Evolutionary conservation across 2,113 vertebrate genomes (phyloP).

Genomic region (Planiliza haematocheilus): DNA sequence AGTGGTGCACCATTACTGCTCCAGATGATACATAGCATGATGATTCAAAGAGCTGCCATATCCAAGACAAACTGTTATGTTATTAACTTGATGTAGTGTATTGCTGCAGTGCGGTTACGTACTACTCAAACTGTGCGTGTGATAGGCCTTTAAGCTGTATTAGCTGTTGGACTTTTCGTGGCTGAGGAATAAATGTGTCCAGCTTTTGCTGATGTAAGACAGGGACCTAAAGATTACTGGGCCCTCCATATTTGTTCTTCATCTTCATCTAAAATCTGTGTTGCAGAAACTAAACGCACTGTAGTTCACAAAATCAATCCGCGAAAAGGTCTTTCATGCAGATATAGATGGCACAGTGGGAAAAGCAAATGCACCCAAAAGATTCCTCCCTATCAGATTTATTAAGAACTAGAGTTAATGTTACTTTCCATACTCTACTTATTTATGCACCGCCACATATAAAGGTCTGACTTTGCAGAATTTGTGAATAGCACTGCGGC

Average conservation of each 20-base stretch:
- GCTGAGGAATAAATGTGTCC: neutral
- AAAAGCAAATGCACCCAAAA: conserved; percentile 14
- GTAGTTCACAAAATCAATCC: neutral
- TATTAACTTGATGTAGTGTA: too few relatives aligned
- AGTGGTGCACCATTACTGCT: too few relatives aligned
- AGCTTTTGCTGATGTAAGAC: neutral
- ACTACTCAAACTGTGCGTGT: too few relatives aligned
- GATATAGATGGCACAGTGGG: conserved; percentile 5
- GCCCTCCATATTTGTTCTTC: neutral
- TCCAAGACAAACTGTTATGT: too few relatives aligned
- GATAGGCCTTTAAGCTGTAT: neutral
- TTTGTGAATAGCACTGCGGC: conserved; percentile 3
- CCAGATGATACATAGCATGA: too few relatives aligned
- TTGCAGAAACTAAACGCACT: conserved; percentile 10
- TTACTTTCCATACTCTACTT: conserved; percentile 7
- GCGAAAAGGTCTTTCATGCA: conserved; percentile 3
- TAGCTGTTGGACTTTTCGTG: neutral
- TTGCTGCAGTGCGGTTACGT: too few relatives aligned
- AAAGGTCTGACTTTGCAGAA: conserved; percentile 12
- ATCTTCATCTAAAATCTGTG: neutral
- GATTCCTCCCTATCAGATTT: conserved; percentile 17
- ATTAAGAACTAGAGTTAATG: conserved; percentile 14
- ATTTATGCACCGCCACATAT: conserved; percentile 21
- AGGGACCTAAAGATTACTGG: neutral
- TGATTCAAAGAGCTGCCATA: too few relatives aligned